Evolutionary conservation across 2,888 invertebrate species (phyloP), one percentile per base, ranked within the genome.

Genomic region (Zygothrica quintamaculata): DNA sequence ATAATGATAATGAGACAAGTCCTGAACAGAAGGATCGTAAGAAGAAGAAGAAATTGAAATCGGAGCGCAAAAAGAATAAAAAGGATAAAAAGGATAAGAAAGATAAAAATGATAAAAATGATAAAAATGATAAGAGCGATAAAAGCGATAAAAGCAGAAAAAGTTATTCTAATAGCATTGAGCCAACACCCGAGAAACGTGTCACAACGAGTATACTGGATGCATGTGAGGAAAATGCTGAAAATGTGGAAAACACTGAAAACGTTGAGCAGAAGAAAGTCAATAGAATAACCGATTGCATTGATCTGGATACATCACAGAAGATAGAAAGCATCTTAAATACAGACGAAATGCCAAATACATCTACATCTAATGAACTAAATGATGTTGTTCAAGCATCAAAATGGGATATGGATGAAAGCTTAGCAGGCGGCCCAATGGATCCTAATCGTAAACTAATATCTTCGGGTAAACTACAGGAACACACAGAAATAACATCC

Each of bases 321-420:
- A 47, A 37, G 29, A 55, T 46, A 33, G 88, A 90, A 62, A 85
- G 84, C 7, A 73, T 85, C 39, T 65, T 89, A 4, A 88, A 88
- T 60, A 85, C 88, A 62, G 88, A 89, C 25, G 62, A 61, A 16
- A 37, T 56, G 22, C 48, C 50, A 7, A 12, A 43, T 7, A 29
- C 55, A 34, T 79, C 84, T 15, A 87, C 84, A 56, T 50, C 84
- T 16, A 84, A 74, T 40, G 86, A 89, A 6, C 61, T 74, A 6
- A 77, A 70, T 22, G 72, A 96, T 60, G 96, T n/a, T n/a, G n/a
- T 97, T 0, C 96, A 95, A 86, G 92, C 95, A 47, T 97, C 97
- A 0, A 97, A 97, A 90, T 97, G 97, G 97, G 97, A 97, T 25
- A 95, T 97, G 95, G 97, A 98, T 91, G 93, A 96, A 13, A 95